phyloP scores from a whole-genome alignment of 2,888 invertebrate species.

The Platerodrilus igneus region DNA sequence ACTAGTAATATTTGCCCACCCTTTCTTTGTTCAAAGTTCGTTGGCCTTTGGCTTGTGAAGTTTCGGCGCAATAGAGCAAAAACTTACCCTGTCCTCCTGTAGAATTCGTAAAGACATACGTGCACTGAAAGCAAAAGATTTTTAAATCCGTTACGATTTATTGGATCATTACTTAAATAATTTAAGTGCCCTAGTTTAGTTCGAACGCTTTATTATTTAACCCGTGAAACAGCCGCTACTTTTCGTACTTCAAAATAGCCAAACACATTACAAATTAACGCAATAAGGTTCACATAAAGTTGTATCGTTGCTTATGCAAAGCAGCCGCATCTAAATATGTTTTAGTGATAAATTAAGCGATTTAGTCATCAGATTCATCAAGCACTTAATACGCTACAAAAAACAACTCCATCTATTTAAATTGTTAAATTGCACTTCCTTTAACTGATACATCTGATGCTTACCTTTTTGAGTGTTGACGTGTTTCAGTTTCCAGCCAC shows the following conservation, averaged over 20 bases:
- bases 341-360: conserved; percentile 15
- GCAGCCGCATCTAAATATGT: conserved; percentile 12
- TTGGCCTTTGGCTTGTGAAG: conserved; percentile 18
- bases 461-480: too few relatives aligned
- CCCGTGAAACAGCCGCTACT: not conserved
- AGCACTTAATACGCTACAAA: too few relatives aligned
- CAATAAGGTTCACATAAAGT: not conserved
- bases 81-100: conserved; percentile 19
- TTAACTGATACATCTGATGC: too few relatives aligned
- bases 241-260: not conserved
- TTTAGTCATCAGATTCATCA: too few relatives aligned
- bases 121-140: conserved; percentile 14
- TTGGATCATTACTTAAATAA: too few relatives aligned
- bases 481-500: too few relatives aligned
- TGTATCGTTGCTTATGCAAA: not conserved
- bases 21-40: conserved; percentile 20
- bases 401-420: too few relatives aligned
- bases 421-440: too few relatives aligned
- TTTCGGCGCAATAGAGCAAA: conserved; percentile 19
- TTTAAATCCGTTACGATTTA: conserved; percentile 8
- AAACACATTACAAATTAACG: not conserved
- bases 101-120: conserved; percentile 15
- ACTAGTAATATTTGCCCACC: conserved; percentile 10
- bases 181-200: too few relatives aligned
- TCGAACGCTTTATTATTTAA: not conserved